Base-by-base conservation (phyloP, 2,113 vertebrate genomes). In the Ctenodactylus gundi region DNA sequence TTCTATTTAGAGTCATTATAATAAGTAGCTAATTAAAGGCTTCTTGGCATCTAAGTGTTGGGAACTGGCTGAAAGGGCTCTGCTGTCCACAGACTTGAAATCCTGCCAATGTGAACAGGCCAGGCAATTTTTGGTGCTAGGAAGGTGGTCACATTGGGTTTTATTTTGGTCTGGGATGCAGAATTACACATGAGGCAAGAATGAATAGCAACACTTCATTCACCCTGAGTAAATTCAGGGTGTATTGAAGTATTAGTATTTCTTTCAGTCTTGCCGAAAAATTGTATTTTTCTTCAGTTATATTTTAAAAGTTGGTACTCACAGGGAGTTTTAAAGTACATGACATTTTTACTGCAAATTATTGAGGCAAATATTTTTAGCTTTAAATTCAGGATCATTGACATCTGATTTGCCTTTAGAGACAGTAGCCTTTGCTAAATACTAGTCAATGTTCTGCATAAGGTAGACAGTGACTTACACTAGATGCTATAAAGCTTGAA, bases 1-100 rank as follows among this genome's bases (percentile, higher is more conserved):
- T 92, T 86, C 91, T 95, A 76, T 95, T 97, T 91, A 49, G 72
- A 96, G 55, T 85, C 88, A 96, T 96, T 96, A 93, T 65, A 95
- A 53, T 93, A 97, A 94, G 78, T 94, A 92, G 67, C 73, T 94
- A 92, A 96, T 95, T 96, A 95, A 96, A 97, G 94, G 62, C 34
- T 88, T 94, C 81, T 90, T 92, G 95, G 90, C 49, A 94, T 49
- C 62, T 51, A 70, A 88, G 76, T 58, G 75, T 7, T 85, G 82
- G 65, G 29, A 93, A 58, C 25, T 51, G 75, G 55, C 64, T 90
- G 80, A 95, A 94, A 93, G 57, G 65, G 18, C 34, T 90, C 41
- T 57, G 53, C 85, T 93, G 85, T 88, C 58, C 70, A 36, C 44
- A 39, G 46, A 75, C 77, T 90, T 94, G 57, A 89, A 91, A 78